Conservation (phyloP, 2,888 invertebrate genomes). For the Caenorhabditis japonica region DNA sequence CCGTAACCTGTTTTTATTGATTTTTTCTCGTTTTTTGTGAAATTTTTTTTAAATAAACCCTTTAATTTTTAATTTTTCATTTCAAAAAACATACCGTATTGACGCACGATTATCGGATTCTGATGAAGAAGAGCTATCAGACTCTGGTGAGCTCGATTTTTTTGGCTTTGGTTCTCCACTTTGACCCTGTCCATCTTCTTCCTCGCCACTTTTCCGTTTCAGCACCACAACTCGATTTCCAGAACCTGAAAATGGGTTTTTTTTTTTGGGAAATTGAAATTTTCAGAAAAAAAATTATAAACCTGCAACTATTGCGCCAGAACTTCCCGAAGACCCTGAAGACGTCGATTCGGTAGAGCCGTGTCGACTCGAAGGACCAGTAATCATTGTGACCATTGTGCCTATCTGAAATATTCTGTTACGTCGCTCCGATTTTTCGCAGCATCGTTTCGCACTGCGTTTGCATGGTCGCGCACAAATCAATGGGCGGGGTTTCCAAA, state of each 20-base stretch:
- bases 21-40: too few species aligned
- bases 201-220: conserved; percentile 35
- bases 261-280: background rate
- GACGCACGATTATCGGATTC: conserved; percentile 32
- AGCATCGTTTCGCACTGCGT: too few species aligned
- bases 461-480: too few species aligned
- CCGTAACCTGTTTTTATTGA: too few species aligned
- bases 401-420: conserved; percentile 40
- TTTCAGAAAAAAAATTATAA: background rate
- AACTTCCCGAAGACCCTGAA: conserved; percentile 9
- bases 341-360: conserved; percentile 20
- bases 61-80: too few species aligned
- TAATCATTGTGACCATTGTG: conserved; percentile 34
- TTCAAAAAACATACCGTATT: conserved; percentile 20
- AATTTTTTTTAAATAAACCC: too few species aligned
- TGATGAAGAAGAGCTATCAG: too few species aligned
- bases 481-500: too few species aligned
- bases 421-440: too few species aligned
- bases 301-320: conserved; percentile 27
- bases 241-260: conserved; percentile 3
- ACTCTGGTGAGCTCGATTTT: conserved; percentile 13
- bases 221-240: conserved; percentile 11
- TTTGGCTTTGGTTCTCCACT: conserved; percentile 24
- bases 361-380: conserved; percentile 12
- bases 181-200: background rate